Evolutionary conservation across 2,797 vertebrate genomes (phyloP).

Genomic region (Acanthiza pusilla): DNA sequence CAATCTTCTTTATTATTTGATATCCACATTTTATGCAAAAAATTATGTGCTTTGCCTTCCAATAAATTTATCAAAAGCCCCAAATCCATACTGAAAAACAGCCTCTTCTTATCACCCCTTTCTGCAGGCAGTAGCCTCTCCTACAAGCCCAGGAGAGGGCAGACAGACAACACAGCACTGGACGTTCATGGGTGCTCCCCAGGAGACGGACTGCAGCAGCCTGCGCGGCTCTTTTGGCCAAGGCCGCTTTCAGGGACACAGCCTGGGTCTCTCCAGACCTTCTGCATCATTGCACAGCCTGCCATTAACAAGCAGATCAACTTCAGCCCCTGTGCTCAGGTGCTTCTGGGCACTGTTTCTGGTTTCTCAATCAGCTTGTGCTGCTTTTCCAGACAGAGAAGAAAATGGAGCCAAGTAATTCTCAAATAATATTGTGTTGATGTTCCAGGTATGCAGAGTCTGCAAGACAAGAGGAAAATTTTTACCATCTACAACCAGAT

Average conservation of each 20-base stretch:
- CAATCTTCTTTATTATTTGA: neutral
- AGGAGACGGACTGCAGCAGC: neutral
- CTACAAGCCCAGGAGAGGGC: neutral
- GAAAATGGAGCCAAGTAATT: neutral
- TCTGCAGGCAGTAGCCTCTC: neutral
- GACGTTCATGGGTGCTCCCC: neutral
- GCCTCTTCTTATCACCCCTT: neutral
- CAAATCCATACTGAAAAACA: neutral
- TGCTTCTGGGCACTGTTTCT: neutral
- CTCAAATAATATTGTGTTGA: neutral
- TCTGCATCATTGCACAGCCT: neutral
- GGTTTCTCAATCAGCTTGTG: neutral
- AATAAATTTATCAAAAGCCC: neutral
- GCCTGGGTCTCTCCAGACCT: too few relatives aligned
- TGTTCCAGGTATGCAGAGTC: neutral
- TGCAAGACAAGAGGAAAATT: neutral
- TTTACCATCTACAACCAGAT: neutral
- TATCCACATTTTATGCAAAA: neutral
- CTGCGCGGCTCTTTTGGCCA: fast-evolving
- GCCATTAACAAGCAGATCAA: neutral
- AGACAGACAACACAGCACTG: neutral
- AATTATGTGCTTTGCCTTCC: neutral
- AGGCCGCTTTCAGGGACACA: fast-evolving
- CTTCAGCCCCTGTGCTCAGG: neutral
- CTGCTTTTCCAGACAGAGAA: neutral